Base-by-base conservation (phyloP, 2,797 vertebrate species). In the Sebastiscus tertius region DNA sequence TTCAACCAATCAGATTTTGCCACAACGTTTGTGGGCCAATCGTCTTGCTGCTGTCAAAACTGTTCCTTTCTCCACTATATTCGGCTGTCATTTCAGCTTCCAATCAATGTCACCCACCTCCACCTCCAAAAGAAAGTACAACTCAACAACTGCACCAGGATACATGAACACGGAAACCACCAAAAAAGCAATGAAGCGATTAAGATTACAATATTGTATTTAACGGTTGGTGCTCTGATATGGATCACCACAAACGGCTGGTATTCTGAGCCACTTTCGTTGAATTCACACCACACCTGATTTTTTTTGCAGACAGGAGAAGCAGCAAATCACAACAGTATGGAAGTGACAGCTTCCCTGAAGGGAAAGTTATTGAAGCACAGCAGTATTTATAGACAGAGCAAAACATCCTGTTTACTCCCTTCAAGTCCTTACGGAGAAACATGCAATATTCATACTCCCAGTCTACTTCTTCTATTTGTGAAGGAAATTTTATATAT, bases 361-460 rank as follows among this genome's bases (percentile, higher is more conserved):
- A 88, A 81, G 74, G 78, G 84, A 79, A 63, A 6, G 14, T 62
- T 75, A 79, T 42, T 79, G 78, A 86, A 81, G 77, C 70, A 1
- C 62, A 64, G 63, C 22, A 18, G 79, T 87, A 87, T 90, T 92
- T 89, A 90, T 90, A 88, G 85, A 83, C 39, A 4, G 55, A 77
- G 74, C 75, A 76, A 89, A 86, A 80, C 82, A 77, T 88, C 85
- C 77, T 89, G 88, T 91, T 93, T 85, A 83, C 80, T 81, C 31
- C 66, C 18, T 27, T 60, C 9, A 65, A 80, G 69, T 68, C 83
- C 72, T 34, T 6, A 63, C 5, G 12, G 74, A 67, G 74, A 64
- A 54, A 66, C 74, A 82, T 87, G 80, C 75, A 90, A 59, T 77
- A 89, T 90, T 92, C 64, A 86, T 77, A 22, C 46, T 61, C 65